Evolutionary conservation across 1,140 invertebrate species (phyloP), one percentile per base, ranked within the genome.

Genomic region (Bathynomus jamesi): DNA sequence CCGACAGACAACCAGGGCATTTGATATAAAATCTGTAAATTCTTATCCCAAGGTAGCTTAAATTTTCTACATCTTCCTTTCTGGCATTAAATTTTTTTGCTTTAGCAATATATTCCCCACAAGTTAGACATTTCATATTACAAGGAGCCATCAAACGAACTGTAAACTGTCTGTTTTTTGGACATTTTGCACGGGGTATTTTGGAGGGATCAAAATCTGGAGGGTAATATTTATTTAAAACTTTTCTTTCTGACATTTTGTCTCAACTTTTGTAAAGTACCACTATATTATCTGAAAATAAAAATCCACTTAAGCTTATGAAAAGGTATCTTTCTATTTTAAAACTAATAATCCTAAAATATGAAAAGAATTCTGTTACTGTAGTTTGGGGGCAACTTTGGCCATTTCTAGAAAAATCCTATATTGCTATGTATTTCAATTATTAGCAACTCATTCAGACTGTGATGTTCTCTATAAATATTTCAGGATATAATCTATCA

Each of bases 131-230:
- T 83, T 84, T 84, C 96, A 99, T 99, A 81, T 99, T 99, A 80
- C 96, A 98, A 3, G 96, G 96, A 24, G 96, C 96, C 96, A 99
- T 99, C 71, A 98, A 87, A 78, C 98, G 88, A 46, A 99, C 98
- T 24, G 91, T 94, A 80, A 98, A 99, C 82, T 98, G 95, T n/a
- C 92, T 84, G 83, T 99, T 99, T 82, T 92, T 92, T 28, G 92
- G 89, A 79, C 94, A 87, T 89, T 96, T 95, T 86, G 96, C 92
- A 72, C 96, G 92, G 78, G 97, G 96, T 28, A 99, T 98, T 85
- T 99, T 99, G 24, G 94, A 93, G 0, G 98, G 98, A 90, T 99
- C 98, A 83, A 99, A 99, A 87, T 99, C 97, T 80, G 98, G 96
- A 0, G 98, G 98, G 85, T 99, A 99, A 82, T 99, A 99, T 96